Percentiles rank a stretch among this genome's conserved stretches.
phyloP scores from a whole-genome alignment of 1,140 invertebrate species.

The Drosophila aff. region DNA sequence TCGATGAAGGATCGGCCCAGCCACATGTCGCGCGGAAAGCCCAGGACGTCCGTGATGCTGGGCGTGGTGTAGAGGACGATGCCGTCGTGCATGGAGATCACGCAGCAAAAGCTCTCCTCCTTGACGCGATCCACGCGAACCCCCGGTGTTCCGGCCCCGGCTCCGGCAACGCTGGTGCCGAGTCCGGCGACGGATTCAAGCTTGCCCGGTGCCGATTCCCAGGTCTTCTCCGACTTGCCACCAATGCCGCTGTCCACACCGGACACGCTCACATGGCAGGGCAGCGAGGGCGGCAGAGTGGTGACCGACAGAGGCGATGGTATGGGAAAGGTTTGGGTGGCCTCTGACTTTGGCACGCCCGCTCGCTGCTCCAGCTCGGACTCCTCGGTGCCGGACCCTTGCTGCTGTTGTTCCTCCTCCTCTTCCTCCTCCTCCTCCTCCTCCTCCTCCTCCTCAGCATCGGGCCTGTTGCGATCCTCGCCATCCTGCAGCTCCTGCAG shows the following conservation, averaged over 20 bases:
- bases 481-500: slow-evolving; percentile 28
- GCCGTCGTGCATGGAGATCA: slow-evolving; percentile 93
- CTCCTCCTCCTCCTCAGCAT: background rate
- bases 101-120: slow-evolving; percentile 91
- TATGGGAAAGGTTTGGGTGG: slow-evolving; percentile 45
- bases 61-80: slow-evolving; percentile 91
- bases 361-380: slow-evolving; percentile 53
- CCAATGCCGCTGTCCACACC: slow-evolving; percentile 7
- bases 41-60: slow-evolving; percentile 89
- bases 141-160: background rate
- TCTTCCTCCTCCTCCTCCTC: slow-evolving; percentile 1
- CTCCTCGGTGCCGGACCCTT: slow-evolving; percentile 12
- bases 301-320: slow-evolving; percentile 38
- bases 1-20: slow-evolving; percentile 94
- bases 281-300: slow-evolving; percentile 12
- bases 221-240: slow-evolving; percentile 60
- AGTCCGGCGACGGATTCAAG: slow-evolving; percentile 50
- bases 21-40: slow-evolving; percentile 93
- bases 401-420: slow-evolving; percentile 17
- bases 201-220: slow-evolving; percentile 61
- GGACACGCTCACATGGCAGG: background rate
- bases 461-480: slow-evolving; percentile 1
- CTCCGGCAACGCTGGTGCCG: no score
- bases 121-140: slow-evolving; percentile 42
- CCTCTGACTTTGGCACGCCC: slow-evolving; percentile 11